Evolutionary conservation across 2,113 vertebrate genomes (phyloP), one percentile per base, ranked within the genome.

Genomic region (Catharus bicknelli): DNA sequence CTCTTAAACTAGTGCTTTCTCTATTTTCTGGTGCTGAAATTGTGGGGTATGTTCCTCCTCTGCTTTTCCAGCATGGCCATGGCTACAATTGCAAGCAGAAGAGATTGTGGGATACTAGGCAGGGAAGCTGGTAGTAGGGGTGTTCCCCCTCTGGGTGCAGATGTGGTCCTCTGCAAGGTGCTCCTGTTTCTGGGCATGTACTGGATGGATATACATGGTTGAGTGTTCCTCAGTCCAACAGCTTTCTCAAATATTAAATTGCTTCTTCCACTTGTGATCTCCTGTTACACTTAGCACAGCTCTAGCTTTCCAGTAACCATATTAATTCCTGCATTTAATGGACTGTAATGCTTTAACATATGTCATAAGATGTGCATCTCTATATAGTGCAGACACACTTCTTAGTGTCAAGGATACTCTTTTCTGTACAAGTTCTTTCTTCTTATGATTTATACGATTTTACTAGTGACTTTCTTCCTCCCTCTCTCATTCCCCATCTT

Each of bases 161-260:
- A 20, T 63, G 32, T 5, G 15, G 16, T 54, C 43, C 36, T 27
- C 62, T 83, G 53, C 40, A 68, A 50, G 76, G 45, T 3, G 5
- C 29, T 23, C 22, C 32, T 82, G 25, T 70, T 83, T 79, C 30
- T 32, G 27, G 63, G 20, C 61, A 36, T 1, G 40, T 40, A 1
- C 30, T 62, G 20, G 22, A 1, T 62, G 20, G 22, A 1, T 54
- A 12, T 45, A 13, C 0, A 0, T 79, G 79, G 48, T n/a, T 55
- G 19, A 45, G 23, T 12, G 40, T 64, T 80, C 61, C 66, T 85
- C 54, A 22, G 13, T 84, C 43, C 66, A 12, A 14, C 27, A 40
- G 26, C 45, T 75, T 70, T 45, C 45, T 84, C 66, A 55, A 19
- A n/a, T 91, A 30, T 73, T 54, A 61, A 82, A 59, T 25, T 59